A percentile compares a stretch with the other conserved stretches of the same genome.
These are phyloP conservation scores for Drosophila oshimai DNA, from an alignment of 1,140 invertebrate genomes.

Conservation along the genomic window DNA sequence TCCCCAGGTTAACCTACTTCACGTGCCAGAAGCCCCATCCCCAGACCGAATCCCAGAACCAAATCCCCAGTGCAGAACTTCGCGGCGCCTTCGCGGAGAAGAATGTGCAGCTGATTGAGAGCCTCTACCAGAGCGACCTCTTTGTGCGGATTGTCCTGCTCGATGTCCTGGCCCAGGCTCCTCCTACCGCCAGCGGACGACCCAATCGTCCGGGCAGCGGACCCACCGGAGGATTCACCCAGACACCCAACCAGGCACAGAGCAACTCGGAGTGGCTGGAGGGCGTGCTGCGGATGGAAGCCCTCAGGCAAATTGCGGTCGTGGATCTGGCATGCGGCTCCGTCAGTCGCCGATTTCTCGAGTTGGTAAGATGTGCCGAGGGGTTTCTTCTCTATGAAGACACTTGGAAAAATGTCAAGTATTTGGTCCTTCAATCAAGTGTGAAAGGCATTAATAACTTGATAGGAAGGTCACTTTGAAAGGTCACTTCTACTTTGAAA, in stretches of 20 bases:
- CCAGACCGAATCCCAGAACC: constrained; percentile 3
- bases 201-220: constrained; percentile 11
- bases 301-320: constrained; percentile 68
- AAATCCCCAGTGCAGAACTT: constrained; percentile 21
- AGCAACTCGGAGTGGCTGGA: constrained; percentile 65
- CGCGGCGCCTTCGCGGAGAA: constrained; percentile 51
- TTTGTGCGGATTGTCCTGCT: constrained; percentile 70
- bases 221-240: constrained; percentile 10
- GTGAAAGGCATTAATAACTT: not conserved
- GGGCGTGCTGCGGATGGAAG: constrained; percentile 55
- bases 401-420: constrained; percentile 3
- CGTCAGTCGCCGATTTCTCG: constrained; percentile 68
- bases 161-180: constrained; percentile 55
- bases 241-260: constrained; percentile 25
- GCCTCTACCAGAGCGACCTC: constrained; percentile 40
- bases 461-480: no score
- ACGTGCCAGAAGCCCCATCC: constrained; percentile 59
- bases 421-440: no score
- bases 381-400: not conserved
- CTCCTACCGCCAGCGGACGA: not conserved
- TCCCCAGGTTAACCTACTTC: constrained; percentile 74
- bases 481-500: no score
- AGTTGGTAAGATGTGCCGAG: constrained; percentile 58
- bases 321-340: constrained; percentile 75
- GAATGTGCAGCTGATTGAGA: constrained; percentile 69